phyloP scores from a whole-genome alignment of 2,888 invertebrate genomes.

The Schrankia costaestrigalis region DNA sequence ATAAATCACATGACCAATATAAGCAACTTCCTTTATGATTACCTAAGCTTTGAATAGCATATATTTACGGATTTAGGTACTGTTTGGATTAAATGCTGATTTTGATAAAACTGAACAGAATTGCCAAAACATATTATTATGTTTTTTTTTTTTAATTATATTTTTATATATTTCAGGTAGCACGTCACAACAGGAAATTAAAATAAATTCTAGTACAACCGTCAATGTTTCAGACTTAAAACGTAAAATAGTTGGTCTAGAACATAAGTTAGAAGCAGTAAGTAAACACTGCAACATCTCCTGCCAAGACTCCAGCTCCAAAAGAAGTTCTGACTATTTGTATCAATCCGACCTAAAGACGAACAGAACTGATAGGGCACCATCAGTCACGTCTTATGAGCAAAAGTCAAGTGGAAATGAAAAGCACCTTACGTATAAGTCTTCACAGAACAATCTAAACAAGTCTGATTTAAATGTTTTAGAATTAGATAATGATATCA shows the following conservation, averaged over 20 bases:
- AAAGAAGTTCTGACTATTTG: conserved; percentile 27
- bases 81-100: too few species aligned
- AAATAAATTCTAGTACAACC: conserved; percentile 61
- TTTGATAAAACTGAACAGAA: too few species aligned
- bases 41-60: too few species aligned
- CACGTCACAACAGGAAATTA: conserved; percentile 55
- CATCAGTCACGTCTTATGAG: conserved; percentile 22
- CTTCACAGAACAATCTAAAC: conserved; percentile 35
- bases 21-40: too few species aligned
- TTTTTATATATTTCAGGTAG: conserved; percentile 53
- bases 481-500: conserved; percentile 20
- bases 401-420: conserved; percentile 30
- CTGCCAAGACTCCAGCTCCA: conserved; percentile 36
- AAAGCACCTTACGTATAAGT: conserved; percentile 51
- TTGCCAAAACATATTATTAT: too few species aligned
- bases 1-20: too few species aligned
- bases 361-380: conserved; percentile 20
- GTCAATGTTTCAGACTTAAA: conserved; percentile 61
- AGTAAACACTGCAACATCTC: conserved; percentile 50
- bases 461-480: conserved; percentile 41
- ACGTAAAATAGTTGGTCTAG: conserved; percentile 56
- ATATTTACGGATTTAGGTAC: too few species aligned
- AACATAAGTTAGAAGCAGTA: conserved; percentile 54
- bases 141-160: too few species aligned
- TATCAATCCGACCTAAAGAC: conserved; percentile 20